Base-by-base conservation (phyloP, 2,113 vertebrate species). In the Glaucomys volans region DNA sequence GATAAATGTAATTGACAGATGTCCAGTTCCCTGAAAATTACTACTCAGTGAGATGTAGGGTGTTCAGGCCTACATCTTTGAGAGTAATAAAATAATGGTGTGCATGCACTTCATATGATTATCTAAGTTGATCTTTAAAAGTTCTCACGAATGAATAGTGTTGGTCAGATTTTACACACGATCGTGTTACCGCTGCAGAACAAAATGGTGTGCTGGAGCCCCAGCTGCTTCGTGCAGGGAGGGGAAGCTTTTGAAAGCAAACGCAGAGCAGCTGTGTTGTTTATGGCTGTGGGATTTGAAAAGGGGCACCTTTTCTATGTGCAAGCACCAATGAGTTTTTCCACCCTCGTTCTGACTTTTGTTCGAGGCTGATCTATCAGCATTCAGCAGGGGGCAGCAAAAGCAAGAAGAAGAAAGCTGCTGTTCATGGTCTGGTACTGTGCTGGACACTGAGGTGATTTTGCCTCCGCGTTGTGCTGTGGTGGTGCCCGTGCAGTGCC, bases 371-470 rank as follows among this genome's bases (percentile, higher is more conserved):
- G 40, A 87, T 50, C 67, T 35, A 0, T 44, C 26, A 22, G 44
- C 13, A 2, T 79, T 91, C 96, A 95, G 97, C 96, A 96, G 97
- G 79, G 96, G 96, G 95, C 96, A 97, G 97, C 97, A 98, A 71
- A 97, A 47, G 86, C 97, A 67, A 91, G 90, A 71, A 47, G 82
- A 92, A 92, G 91, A 64, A n/a, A 40, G 20, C 22, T 8, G 0
- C 37, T 10, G 0, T 30, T 32, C 42, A 26, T 69, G 76, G 16
- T 8, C 67, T 0, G 1, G 12, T 14, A 0, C 50, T 8, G 3
- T 3, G 42, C 57, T 22, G n/a, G 54, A 12, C 37, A 4, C 22
- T 30, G 16, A 0, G 4, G 8, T 26, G 2, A 1, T 16, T 35
- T 74, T 18, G 2, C 37, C 40, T 22, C 9, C 0, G 0, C 18